A percentile compares a stretch with the other conserved stretches of the same genome.
These are phyloP conservation scores for Hipparchia sbordonii DNA, from an alignment of 2,888 invertebrate species.

Conservation along the genomic window DNA sequence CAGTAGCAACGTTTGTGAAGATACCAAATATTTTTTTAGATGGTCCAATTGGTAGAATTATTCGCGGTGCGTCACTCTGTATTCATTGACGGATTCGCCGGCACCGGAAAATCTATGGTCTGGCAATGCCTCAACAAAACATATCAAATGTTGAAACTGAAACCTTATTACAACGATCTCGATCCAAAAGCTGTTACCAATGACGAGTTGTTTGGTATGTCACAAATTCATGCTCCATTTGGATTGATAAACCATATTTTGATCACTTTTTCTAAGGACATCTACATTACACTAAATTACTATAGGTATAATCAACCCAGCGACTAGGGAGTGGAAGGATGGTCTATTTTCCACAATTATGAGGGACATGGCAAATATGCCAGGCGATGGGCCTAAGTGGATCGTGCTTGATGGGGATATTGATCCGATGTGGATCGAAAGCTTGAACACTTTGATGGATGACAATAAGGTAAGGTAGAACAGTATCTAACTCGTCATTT, in stretches of 20 bases:
- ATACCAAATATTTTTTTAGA: conserved; percentile 67
- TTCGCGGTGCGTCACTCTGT: conserved; percentile 97
- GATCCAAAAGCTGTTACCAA: conserved; percentile 98
- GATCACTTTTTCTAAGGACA: no score
- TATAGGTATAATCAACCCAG: conserved; percentile 89
- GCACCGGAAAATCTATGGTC: conserved; percentile 96
- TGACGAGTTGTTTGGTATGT: conserved; percentile 93
- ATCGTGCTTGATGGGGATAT: conserved; percentile 98
- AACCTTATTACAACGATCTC: conserved; percentile 94
- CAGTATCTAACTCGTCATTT: background rate
- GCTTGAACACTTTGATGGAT: conserved; percentile 97
- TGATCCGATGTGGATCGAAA: conserved; percentile 99
- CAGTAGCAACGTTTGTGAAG: background rate
- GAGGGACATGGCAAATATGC: conserved; percentile 95
- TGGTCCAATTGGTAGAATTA: conserved; percentile 95
- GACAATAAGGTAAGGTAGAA: conserved; percentile 89
- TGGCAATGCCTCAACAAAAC: conserved; percentile 95
- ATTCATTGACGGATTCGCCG: conserved; percentile 92
- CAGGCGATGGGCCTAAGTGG: conserved; percentile 95
- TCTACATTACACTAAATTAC: background rate
- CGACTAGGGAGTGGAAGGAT: conserved; percentile 96
- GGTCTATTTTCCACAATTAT: conserved; percentile 96
- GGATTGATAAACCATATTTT: no score
- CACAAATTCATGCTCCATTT: background rate
- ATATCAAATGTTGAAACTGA: conserved; percentile 90